Evolutionary conservation across 2,888 invertebrate species (phyloP), one percentile per base, ranked within the genome.

Genomic region (Epistrophella euchroma): DNA sequence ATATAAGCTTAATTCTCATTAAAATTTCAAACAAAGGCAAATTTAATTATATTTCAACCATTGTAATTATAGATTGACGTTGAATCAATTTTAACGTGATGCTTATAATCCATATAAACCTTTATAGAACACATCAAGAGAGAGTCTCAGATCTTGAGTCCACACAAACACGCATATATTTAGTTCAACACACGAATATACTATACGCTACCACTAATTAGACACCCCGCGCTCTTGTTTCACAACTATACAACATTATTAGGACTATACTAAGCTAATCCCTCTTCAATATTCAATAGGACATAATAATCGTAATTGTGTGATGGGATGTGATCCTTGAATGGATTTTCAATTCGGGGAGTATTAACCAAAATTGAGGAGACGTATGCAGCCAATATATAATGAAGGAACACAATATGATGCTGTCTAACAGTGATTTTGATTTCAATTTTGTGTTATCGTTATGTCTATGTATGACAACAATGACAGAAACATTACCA

Each of bases 261-360:
- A 37, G 37, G 32, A 32, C n/a, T 28, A 28, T 28, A 17, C 58
- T 35, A 28, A 32, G 66, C 47, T 83, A 83, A 72, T 78, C 83
- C 58, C 73, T 73, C 68, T 73, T 78, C 83, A 78, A 78, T 73
- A 78, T 83, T 78, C 77, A 19, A 77, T 68, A 40, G 77, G 62
- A 83, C 73, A 83, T 52, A 62, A 60, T 62, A 62, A 70, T 60
- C 62, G 55, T 74, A 70, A 78, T 83, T 78, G 55, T 56, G 45
- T 47, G 60, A 73, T 82, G 72, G 50, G 66, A 82, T 77, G 72
- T 73, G 78, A 83, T 83, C 71, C 83, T 78, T 78, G 83, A 78
- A 70, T 71, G 83, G 60, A 83, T 62, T 74, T 70, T 47, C 58
- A 68, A 45, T 55, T 68, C 43, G 35, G 19, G 35, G 43, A 28